phyloP scores from a whole-genome alignment of 2,888 invertebrate genomes.

The Brachyptera risi region DNA sequence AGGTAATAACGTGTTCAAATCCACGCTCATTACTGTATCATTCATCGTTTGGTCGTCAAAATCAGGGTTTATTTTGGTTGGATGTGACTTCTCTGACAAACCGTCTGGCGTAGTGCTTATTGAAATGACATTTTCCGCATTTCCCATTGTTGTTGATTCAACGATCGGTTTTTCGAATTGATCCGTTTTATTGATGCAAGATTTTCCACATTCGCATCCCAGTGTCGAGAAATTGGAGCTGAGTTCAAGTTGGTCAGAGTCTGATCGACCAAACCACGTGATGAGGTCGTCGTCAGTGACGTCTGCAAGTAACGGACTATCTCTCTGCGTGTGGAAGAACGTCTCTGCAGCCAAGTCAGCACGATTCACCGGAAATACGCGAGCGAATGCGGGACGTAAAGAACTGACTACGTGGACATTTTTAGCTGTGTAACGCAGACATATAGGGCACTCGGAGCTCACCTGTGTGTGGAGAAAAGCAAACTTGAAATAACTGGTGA shows the following conservation, averaged over 20 bases:
- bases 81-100: background rate
- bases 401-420: conserved; percentile 59
- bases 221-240: conserved; percentile 49
- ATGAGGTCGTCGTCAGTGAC: conserved; percentile 63
- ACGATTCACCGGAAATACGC: conserved; percentile 57
- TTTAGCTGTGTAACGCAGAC: conserved; percentile 57
- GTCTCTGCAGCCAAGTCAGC: conserved; percentile 61
- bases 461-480: too few species aligned
- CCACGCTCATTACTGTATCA: background rate
- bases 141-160: background rate
- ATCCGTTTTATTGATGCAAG: conserved; percentile 33
- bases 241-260: conserved; percentile 35
- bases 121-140: background rate
- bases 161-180: conserved; percentile 43
- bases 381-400: conserved; percentile 58
- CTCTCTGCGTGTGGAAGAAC: conserved; percentile 58
- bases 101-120: background rate
- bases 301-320: conserved; percentile 56
- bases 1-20: background rate
- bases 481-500: too few species aligned
- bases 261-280: conserved; percentile 62
- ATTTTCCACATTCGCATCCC: conserved; percentile 52
- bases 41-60: conserved; percentile 1
- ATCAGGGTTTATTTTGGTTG: too few species aligned
- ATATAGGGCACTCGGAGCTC: conserved; percentile 57